Percentiles rank a stretch among this genome's conserved stretches.
These are phyloP conservation scores for Rhingia rostrata DNA, from an alignment of 2,888 invertebrate genomes.

Conservation along the genomic window DNA sequence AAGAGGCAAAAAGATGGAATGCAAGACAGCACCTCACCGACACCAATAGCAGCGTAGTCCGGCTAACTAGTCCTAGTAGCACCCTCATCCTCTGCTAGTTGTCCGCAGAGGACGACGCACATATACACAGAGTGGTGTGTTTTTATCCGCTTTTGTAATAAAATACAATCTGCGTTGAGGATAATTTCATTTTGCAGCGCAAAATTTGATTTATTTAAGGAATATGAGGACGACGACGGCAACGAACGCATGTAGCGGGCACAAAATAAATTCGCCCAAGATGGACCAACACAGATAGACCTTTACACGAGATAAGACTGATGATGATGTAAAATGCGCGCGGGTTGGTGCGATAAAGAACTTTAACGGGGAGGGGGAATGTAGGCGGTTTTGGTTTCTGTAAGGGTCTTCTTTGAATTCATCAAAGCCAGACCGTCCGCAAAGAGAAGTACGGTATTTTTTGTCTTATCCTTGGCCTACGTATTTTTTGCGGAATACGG, in stretches of 20 bases:
- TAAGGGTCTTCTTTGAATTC: slow-evolving; percentile 2
- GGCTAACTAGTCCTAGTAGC: slow-evolving; percentile 34
- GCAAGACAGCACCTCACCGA: neutral
- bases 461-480: slow-evolving; percentile 51
- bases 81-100: slow-evolving; percentile 34
- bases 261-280: neutral
- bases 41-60: slow-evolving; percentile 22
- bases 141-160: slow-evolving; percentile 60
- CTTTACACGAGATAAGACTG: slow-evolving; percentile 51
- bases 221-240: slow-evolving; percentile 24
- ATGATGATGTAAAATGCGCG: slow-evolving; percentile 42
- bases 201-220: slow-evolving; percentile 66
- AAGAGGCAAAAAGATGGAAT: slow-evolving; percentile 12
- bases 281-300: slow-evolving; percentile 7
- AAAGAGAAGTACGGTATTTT: slow-evolving; percentile 51
- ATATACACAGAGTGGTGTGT: slow-evolving; percentile 8
- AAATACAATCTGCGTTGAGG: slow-evolving; percentile 67
- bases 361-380: slow-evolving; percentile 15
- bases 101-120: slow-evolving; percentile 2
- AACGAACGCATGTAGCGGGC: neutral
- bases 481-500: slow-evolving; percentile 37
- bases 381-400: neutral
- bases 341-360: slow-evolving; percentile 6
- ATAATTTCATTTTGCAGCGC: slow-evolving; percentile 67
- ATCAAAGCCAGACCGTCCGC: slow-evolving; percentile 13